Base-by-base conservation (phyloP, 2,797 vertebrate genomes). In the Scyliorhinus canicula region DNA sequence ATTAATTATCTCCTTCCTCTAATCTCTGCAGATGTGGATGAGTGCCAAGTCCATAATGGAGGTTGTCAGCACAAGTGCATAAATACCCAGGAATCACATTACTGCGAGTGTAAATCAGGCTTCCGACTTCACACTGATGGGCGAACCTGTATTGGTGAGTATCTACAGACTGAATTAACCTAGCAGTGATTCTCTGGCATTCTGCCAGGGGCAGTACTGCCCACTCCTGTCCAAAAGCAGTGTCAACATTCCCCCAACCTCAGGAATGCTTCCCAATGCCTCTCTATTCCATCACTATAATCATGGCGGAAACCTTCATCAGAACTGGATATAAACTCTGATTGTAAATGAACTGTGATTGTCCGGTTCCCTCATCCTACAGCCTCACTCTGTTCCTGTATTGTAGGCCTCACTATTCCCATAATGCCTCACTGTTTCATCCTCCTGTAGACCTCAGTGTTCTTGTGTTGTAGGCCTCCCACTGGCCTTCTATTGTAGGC, bases 61-160 rank as follows among this genome's bases (percentile, higher is more conserved):
- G 99, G 99, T 97, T 99, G 99, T 97, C 99, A 99, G 96, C 98
- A 99, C 95, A 97, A 96, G 55, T 99, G 99, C 95, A 96, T 99
- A 96, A 99, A 99, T 97, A 99, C 98, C 44, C 97, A 97, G 0
- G 98, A 98, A 85, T 99, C 98, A 26, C 98, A 98, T 96, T 97
- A 98, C 96, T 99, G 99, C 0, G 98, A 98, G 95, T 99, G 99
- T 97, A 97, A 96, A 95, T 96, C 97, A 0, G 98, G 98, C 79
- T 99, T 97, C 95, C 98, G 98, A 26, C 97, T 99, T 95, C 99
- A 99, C 16, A 95, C 98, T 0, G 99, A 99, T 0, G 98, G 98
- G 96, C 98, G 98, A 97, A 99, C 99, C 96, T 99, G 99, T 96
- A 97, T 99, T 0, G 96, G 99, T 99, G 95, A 98, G 98, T 90